These are phyloP conservation scores for Danio jaintianensis DNA, from an alignment of 2,797 vertebrate species.

Conservation along the genomic window DNA sequence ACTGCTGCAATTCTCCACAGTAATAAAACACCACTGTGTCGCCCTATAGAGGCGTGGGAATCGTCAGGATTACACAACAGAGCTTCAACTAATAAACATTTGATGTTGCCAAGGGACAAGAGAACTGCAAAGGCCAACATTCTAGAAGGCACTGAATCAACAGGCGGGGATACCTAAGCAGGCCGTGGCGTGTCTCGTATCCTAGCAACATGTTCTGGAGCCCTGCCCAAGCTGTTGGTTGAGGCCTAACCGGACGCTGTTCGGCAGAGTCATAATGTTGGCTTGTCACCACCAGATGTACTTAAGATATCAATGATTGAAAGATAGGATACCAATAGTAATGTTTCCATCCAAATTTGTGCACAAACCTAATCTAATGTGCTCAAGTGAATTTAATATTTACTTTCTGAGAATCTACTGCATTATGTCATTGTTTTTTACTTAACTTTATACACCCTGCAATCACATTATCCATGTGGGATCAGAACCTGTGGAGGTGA, in stretches of 20 bases:
- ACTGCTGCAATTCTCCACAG: constrained; percentile 10
- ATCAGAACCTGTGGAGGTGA: not conserved
- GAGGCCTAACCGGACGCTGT: constrained; percentile 27
- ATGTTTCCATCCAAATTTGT: too few species aligned
- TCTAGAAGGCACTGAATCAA: constrained; percentile 44
- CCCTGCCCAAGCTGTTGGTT: constrained; percentile 33
- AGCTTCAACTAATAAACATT: constrained; percentile 41
- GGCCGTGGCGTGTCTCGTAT: constrained; percentile 35
- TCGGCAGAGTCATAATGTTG: not conserved
- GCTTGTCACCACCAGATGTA: not conserved
- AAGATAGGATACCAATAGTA: too few species aligned
- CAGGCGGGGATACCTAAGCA: constrained; percentile 33
- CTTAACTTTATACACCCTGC: not conserved
- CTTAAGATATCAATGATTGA: not conserved
- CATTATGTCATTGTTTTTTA: too few species aligned
- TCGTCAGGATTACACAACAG: constrained; percentile 1
- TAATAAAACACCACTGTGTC: not conserved
- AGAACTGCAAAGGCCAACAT: constrained; percentile 26
- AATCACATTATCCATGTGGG: not conserved
- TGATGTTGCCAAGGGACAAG: constrained; percentile 38
- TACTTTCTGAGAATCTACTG: too few species aligned
- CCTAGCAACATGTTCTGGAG: constrained; percentile 45
- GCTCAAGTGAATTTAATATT: too few species aligned
- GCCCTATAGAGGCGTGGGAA: constrained; percentile 32
- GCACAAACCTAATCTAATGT: too few species aligned